Percentiles rank a stretch among this genome's conserved stretches.
Conservation (phyloP, 2,113 vertebrate genomes). For the Heterotilapia buettikoferi region DNA sequence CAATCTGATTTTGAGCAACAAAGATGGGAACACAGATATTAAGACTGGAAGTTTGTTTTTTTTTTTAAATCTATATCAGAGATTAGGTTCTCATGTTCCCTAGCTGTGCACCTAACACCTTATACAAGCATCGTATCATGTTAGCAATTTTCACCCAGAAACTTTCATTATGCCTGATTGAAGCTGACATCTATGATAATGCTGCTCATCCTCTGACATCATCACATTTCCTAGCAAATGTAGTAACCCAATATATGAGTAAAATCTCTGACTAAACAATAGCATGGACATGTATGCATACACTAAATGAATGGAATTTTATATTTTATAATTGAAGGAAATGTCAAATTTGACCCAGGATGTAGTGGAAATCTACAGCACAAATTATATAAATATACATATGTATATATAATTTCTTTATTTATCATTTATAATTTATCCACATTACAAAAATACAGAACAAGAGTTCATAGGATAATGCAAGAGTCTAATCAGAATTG, state of each 20-base stretch:
- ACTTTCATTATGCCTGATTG: not conserved
- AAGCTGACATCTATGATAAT: not conserved
- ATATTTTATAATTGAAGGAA: not conserved
- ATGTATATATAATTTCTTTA: not conserved
- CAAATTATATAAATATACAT: not conserved
- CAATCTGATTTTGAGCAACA: not conserved
- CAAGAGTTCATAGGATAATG: not conserved
- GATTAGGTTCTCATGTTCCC: not conserved
- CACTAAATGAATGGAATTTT: not conserved
- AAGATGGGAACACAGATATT: not conserved
- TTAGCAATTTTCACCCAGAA: not conserved
- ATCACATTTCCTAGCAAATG: not conserved
- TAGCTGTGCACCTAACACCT: not conserved
- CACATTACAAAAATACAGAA: not conserved
- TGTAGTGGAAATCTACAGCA: not conserved
- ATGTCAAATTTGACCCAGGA: not conserved
- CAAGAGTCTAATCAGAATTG: not conserved
- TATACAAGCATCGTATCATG: not conserved
- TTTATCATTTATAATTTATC: not conserved
- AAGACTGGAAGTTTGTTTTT: not conserved
- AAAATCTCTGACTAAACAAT: not conserved
- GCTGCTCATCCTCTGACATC: not conserved
- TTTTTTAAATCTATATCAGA: accelerated
- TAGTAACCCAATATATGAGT: not conserved
- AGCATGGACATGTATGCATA: not conserved